phyloP scores from a whole-genome alignment of 2,113 vertebrate species.

The Chlamydotis undulata region DNA sequence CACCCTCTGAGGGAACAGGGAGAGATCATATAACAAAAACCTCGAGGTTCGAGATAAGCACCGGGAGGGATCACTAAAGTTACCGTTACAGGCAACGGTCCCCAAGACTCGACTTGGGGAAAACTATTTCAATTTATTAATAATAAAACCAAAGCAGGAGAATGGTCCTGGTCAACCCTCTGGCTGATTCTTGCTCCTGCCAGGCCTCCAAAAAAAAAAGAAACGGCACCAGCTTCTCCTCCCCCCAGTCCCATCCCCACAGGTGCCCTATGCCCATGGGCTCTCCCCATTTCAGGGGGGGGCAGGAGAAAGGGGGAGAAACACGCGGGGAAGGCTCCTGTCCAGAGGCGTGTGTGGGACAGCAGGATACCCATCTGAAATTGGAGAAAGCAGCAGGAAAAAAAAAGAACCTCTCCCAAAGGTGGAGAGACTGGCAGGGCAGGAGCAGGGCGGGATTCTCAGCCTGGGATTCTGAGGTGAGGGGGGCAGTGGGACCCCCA shows the following conservation, averaged over 20 bases:
- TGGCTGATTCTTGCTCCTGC: background rate
- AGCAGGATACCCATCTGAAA: background rate
- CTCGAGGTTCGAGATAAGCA: too few relatives aligned
- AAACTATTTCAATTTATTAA: too few relatives aligned
- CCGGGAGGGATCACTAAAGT: too few relatives aligned
- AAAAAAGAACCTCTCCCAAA: too few relatives aligned
- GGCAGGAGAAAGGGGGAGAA: background rate
- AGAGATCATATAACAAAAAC: too few relatives aligned
- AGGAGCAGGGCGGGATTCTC: too few relatives aligned
- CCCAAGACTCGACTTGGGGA: too few relatives aligned
- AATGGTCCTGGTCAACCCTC: background rate
- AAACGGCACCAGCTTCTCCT: background rate
- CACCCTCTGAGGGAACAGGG: too few relatives aligned
- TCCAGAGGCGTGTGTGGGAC: accelerated
- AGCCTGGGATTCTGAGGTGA: too few relatives aligned
- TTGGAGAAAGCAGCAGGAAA: background rate
- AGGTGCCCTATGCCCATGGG: background rate
- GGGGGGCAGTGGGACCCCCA: too few relatives aligned
- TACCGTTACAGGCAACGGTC: too few relatives aligned
- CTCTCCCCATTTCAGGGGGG: background rate
- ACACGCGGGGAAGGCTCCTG: background rate
- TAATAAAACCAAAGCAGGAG: too few relatives aligned
- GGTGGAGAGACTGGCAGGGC: background rate
- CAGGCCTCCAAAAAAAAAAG: background rate
- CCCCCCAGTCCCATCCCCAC: background rate